These are phyloP conservation scores for Archocentrus centrarchus DNA, from an alignment of 2,113 vertebrate genomes.

Conservation along the genomic window DNA sequence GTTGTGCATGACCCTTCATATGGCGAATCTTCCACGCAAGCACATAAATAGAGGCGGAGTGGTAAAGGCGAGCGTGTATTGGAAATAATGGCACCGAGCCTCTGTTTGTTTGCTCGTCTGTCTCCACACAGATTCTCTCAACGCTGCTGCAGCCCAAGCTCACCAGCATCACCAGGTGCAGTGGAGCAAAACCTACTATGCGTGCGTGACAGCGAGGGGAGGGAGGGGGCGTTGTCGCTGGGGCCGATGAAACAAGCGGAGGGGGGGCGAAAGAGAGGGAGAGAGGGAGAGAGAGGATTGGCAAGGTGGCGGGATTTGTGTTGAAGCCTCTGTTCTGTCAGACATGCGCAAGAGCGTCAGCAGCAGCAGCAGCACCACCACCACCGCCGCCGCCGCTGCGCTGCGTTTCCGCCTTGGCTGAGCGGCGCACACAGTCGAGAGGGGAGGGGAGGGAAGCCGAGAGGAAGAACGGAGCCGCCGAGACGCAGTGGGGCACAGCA, in stretches of 20 bases:
- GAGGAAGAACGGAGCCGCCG: conserved; percentile 55
- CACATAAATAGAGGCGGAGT: conserved; percentile 7
- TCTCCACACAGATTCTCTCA: conserved; percentile 33
- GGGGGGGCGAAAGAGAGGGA: neutral
- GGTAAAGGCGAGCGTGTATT: conserved; percentile 6
- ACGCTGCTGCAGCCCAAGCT: conserved; percentile 60
- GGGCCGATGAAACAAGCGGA: conserved; percentile 48
- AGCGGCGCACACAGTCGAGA: conserved; percentile 64
- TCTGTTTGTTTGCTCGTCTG: conserved; percentile 39
- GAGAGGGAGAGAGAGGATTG: neutral
- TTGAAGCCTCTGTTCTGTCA: conserved; percentile 63
- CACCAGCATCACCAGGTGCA: conserved; percentile 72
- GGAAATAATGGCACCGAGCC: conserved; percentile 31
- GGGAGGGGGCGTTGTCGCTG: conserved; percentile 53
- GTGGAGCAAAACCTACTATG: conserved; percentile 58
- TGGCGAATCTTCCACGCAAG: conserved; percentile 15
- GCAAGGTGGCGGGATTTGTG: conserved; percentile 64
- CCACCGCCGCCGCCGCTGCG: conserved; percentile 58
- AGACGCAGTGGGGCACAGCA: conserved; percentile 78
- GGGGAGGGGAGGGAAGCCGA: conserved; percentile 61
- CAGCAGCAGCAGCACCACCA: conserved; percentile 38
- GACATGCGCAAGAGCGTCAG: conserved; percentile 83
- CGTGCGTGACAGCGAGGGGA: conserved; percentile 34
- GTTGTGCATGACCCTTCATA: neutral
- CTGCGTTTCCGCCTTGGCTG: conserved; percentile 81